Base-by-base conservation (phyloP, 2,113 vertebrate species). In the Trematocara zebra region DNA sequence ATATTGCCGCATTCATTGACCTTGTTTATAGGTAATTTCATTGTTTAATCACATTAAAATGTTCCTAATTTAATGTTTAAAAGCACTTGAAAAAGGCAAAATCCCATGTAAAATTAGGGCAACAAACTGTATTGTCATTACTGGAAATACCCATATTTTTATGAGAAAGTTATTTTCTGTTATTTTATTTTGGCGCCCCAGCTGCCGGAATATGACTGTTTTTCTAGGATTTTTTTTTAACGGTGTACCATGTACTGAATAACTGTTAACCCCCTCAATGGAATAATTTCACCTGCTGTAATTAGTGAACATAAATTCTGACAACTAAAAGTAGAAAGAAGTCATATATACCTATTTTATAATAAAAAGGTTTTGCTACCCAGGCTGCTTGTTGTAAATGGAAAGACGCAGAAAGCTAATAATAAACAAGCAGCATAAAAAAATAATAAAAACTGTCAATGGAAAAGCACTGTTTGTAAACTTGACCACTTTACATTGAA, bases 311-410 rank as follows among this genome's bases (percentile, higher is more conserved):
- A 10, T 72, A 0, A 15, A 0, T 26, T 40, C 64, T 44, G 11
- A 44, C n/a, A 69, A 23, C 64, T 44, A 42, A 72, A 44, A 23
- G 64, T 72, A 44, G 14, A 72, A 72, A 69, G n/a, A 0, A 67
- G 2, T 3, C n/a, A 0, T 2, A 26, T 23, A 5, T 44, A 9
- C 0, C 20, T 44, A 0, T 44, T 23, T 44, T 72, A 42, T 44
- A 4, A 72, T 26, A 28, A 47, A 4, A 69, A 15, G 7, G 1
- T 20, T 69, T 69, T 69, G 64, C n/a, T 42, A 42, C n/a, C 3
- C 35, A 44, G 5, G 12, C 37, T 72, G 67, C 37, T 44, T 0
- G 37, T 42, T 44, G 20, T 42, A 1, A 44, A 72, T 72, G 64
- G 67, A 72, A 44, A 72, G 1, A 44, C 0, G 0, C 64, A 26